Evolutionary conservation across 92 coral and sea anemone genomes (phyloP).

Genomic region (Anthopleura xanthogrammica): DNA sequence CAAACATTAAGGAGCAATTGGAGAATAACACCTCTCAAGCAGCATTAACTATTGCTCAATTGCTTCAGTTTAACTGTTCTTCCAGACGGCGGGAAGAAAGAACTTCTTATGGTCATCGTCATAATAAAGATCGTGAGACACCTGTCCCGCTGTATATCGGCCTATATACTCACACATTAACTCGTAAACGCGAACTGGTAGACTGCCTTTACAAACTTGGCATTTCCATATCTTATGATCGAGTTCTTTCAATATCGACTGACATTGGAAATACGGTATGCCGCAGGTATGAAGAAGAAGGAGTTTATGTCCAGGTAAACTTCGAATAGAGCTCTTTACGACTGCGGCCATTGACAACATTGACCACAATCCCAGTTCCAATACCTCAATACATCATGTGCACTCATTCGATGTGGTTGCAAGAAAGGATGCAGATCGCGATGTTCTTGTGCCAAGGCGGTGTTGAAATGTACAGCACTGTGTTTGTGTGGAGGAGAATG

Average conservation of each 20-base stretch:
- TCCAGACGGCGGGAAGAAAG: slow-evolving; percentile 20
- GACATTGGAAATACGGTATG: slow-evolving; percentile 65
- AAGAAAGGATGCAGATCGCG: slow-evolving; percentile 39
- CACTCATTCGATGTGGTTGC: slow-evolving; percentile 49
- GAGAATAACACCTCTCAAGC: slow-evolving; percentile 35
- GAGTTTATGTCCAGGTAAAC: slow-evolving; percentile 61
- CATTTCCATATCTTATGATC: slow-evolving; percentile 51
- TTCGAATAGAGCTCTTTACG: slow-evolving; percentile 48
- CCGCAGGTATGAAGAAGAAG: slow-evolving; percentile 45
- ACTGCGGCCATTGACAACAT: slow-evolving; percentile 68
- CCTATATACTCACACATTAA: slow-evolving; percentile 32
- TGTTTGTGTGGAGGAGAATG: slow-evolving; percentile 19
- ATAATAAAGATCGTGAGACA: slow-evolving; percentile 38
- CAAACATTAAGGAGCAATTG: slow-evolving; percentile 41
- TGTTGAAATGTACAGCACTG: slow-evolving; percentile 63
- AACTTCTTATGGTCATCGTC: slow-evolving; percentile 18
- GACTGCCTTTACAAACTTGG: slow-evolving; percentile 41
- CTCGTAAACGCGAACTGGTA: slow-evolving; percentile 47
- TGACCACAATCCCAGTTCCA: slow-evolving; percentile 69
- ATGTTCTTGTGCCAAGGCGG: slow-evolving; percentile 49
- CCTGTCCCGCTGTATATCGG: slow-evolving; percentile 46
- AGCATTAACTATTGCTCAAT: slow-evolving; percentile 48
- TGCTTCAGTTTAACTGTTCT: slow-evolving; percentile 38
- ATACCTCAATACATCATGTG: slow-evolving; percentile 52
- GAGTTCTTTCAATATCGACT: slow-evolving; percentile 62